Evolutionary conservation across 1,140 invertebrate species (phyloP), one percentile per base, ranked within the genome.

Genomic region (Ephestia elutella): DNA sequence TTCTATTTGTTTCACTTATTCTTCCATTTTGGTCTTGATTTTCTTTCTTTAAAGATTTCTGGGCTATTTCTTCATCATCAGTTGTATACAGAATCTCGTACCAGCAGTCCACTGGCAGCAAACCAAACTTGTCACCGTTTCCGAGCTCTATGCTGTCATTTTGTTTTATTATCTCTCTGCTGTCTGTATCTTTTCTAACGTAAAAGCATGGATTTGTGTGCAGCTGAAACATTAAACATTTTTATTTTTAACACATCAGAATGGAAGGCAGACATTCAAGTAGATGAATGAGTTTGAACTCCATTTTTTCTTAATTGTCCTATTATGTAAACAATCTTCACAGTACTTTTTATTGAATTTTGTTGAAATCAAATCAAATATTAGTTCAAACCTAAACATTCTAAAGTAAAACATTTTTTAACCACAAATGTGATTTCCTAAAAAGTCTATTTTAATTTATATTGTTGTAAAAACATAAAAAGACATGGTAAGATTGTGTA

Each of bases 201-300:
- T 66, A 73, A 56, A 82, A 87, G 57, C 82, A 86, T 30, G 85
- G 85, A 54, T 87, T 87, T 66, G 70, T 63, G 51, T 84, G 80
- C 20, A 85, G 59, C 84, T 86, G 70, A 25, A 80, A 80, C 48
- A 32, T 62, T 50, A n/a, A n/a, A n/a, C n/a, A n/a, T n/a, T n/a
- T n/a, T n/a, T n/a, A n/a, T n/a, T n/a, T n/a, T n/a, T n/a, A n/a
- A n/a, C n/a, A n/a, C n/a, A n/a, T n/a, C n/a, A n/a, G n/a, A n/a
- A n/a, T n/a, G n/a, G n/a, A n/a, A n/a, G n/a, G n/a, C n/a, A n/a
- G n/a, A n/a, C n/a, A n/a, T n/a, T 13, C 32, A 35, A 5, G 9
- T 35, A 35, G 32, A 2, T 35, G 32, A 11, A 5, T 35, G 1
- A 5, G 13, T 11, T 3, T 25, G 21, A 25, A 25, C 21, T n/a